Percentiles rank a stretch among this genome's conserved stretches.
These are phyloP conservation scores for Corynorhinus townsendii DNA, from an alignment of 2,113 vertebrate species.

Conservation along the genomic window DNA sequence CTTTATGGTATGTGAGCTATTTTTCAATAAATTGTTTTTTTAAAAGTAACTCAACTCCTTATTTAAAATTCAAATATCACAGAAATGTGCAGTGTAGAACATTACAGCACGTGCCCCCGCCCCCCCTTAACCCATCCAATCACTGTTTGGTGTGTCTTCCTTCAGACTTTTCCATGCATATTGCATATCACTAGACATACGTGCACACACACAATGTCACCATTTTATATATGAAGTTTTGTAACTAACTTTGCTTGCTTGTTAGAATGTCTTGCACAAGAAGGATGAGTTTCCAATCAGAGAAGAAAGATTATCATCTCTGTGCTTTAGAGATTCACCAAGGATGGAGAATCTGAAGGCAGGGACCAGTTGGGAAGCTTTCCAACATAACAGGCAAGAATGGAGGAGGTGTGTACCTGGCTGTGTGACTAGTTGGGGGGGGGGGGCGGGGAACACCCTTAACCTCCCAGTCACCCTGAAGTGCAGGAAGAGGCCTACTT, in stretches of 20 bases:
- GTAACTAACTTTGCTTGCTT: not conserved
- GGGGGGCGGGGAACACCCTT: not conserved
- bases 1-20: not conserved
- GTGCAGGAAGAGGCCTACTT: constrained; percentile 61
- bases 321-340: not conserved
- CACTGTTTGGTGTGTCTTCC: not conserved
- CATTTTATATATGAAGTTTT: not conserved
- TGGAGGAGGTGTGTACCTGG: not conserved
- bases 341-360: not conserved
- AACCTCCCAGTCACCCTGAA: not conserved
- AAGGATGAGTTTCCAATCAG: not conserved
- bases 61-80: not conserved
- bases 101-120: not conserved
- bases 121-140: not conserved
- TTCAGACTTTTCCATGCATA: not conserved
- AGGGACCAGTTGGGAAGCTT: not conserved
- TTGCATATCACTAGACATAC: not conserved
- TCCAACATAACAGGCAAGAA: not conserved
- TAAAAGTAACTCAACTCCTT: not conserved
- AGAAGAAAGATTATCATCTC: not conserved
- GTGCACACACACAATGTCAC: not conserved
- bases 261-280: not conserved
- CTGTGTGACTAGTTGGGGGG: not conserved
- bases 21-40: not conserved
- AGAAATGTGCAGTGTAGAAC: not conserved